Evolutionary conservation across 2,888 invertebrate species (phyloP).

Genomic region (Isoperla grammatica): DNA sequence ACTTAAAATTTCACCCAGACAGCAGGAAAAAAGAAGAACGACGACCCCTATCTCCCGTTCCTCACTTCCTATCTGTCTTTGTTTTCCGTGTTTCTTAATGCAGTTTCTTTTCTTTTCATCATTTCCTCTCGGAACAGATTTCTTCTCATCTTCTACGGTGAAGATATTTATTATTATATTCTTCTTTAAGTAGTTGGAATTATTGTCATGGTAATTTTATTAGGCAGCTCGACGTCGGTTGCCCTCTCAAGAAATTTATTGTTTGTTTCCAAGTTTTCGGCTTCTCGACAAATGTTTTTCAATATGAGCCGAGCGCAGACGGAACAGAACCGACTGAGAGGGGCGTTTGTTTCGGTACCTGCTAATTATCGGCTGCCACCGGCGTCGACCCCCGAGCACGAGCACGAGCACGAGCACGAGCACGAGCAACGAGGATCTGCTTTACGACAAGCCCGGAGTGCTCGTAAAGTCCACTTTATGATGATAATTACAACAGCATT

Average conservation of each 20-base stretch:
- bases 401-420: neutral
- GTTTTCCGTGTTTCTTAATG: conserved; percentile 23
- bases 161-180: conserved; percentile 25
- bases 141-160: conserved; percentile 11
- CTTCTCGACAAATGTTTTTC: conserved; percentile 18
- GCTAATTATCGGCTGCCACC: neutral
- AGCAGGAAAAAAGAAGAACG: conserved; percentile 12
- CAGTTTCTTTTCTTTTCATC: conserved; percentile 20
- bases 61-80: conserved; percentile 12
- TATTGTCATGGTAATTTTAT: conserved; percentile 26
- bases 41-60: conserved; percentile 9
- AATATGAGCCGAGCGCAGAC: neutral
- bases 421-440: conserved; percentile 1
- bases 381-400: neutral
- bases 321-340: neutral
- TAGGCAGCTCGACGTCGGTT: conserved; percentile 12
- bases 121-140: conserved; percentile 15
- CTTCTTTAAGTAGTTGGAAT: conserved; percentile 27
- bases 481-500: conserved; percentile 43
- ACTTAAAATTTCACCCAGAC: conserved; percentile 40
- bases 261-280: conserved; percentile 18
- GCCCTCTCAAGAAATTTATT: conserved; percentile 12
- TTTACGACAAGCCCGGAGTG: conserved; percentile 34
- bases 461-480: conserved; percentile 49
- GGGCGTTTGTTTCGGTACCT: neutral